Base-by-base conservation (phyloP, 2,888 invertebrate genomes). In the Archips xylosteana region DNA sequence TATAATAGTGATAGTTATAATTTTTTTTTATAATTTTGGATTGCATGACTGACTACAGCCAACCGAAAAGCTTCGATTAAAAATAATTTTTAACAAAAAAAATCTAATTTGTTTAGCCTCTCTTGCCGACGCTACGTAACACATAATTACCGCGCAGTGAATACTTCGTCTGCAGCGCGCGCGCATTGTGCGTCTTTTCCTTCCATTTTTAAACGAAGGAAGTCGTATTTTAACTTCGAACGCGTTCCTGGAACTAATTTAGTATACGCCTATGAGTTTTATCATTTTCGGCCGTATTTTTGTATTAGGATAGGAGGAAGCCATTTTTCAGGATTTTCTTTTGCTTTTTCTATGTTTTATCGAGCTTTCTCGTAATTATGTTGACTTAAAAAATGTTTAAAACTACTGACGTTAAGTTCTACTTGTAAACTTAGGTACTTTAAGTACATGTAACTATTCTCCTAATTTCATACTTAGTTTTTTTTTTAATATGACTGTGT, bases 131-230 rank as follows among this genome's bases (percentile, higher is more conserved):
- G 71, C 83, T 91, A 90, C 89, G 75, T 82, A 81, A 76, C 86
- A 85, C 88, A 86, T 91, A 89, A 91, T 91, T 87, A 89, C 85
- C 79, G 82, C 82, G 85, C 79, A 76, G 82, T 87, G 90, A 87
- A 89, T 87, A 87, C 87, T 87, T 90, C 88, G 88, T 89, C 88
- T 87, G 86, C 86, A 79, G 85, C 85, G 87, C 83, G 81, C 81
- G 86, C 86, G 87, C 90, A 92, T 90, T 90, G 90, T 92, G 85
- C 15, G n/a, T 51, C 32, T 49, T 69, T 69, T 86, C 87, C 87
- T 85, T 83, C 87, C 89, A 87, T 90, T 92, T 92, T 90, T 87
- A 89, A 89, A 86, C 83, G 80, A 76, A 92, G 93, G 92, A 93
- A 93, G 93, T 90, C 87, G 85, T 92, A 89, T 85, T 82, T 82